Conservation (phyloP, 1,140 invertebrate species). For the Atta colombica region DNA sequence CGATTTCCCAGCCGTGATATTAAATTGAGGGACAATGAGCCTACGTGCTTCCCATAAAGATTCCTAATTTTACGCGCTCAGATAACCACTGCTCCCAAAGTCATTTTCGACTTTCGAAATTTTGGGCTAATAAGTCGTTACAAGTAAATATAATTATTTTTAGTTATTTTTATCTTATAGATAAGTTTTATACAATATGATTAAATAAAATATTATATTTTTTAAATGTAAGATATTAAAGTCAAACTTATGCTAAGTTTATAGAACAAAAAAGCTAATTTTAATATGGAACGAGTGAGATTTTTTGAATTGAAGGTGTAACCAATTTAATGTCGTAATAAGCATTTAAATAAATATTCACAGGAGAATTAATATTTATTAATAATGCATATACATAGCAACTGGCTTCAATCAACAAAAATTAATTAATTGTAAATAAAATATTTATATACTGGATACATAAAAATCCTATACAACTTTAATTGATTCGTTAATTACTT, state of each 20-base stretch:
- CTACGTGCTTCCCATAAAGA: constrained; percentile 1
- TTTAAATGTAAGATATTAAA: neutral
- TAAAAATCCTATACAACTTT: neutral
- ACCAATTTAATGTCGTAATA: neutral
- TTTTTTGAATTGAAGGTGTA: neutral
- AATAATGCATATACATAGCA: neutral
- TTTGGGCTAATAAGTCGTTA: neutral
- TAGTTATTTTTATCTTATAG: neutral
- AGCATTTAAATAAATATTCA: neutral
- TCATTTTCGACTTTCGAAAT: neutral
- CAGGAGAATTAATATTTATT: neutral
- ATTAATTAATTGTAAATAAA: neutral
- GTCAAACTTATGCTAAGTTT: neutral
- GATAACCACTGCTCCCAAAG: neutral
- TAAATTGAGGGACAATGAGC: constrained; percentile 39
- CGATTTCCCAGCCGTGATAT: constrained; percentile 16
- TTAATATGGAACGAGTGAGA: neutral
- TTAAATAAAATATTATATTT: neutral
- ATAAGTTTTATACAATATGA: neutral
- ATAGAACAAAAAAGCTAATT: neutral
- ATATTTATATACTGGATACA: neutral
- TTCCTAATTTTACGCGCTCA: constrained; percentile 19
- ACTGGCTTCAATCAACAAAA: neutral
- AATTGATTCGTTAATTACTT: neutral
- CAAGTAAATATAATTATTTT: neutral